A percentile compares a stretch with the other conserved stretches of the same genome.
Conservation (phyloP, 2,888 invertebrate species). For the Notodonta ziczac region DNA sequence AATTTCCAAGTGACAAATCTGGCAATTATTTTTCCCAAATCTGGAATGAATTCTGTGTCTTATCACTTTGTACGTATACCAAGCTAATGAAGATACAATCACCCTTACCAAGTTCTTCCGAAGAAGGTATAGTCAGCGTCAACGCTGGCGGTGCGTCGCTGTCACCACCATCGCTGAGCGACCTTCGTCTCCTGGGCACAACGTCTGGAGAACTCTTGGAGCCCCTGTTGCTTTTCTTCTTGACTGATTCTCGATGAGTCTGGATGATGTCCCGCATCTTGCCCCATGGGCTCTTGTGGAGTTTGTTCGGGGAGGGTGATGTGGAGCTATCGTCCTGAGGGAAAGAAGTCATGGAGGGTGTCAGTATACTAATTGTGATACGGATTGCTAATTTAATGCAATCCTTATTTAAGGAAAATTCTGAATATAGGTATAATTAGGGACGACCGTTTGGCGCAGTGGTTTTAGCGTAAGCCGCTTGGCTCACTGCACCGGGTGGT, state of each 20-base stretch:
- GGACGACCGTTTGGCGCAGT: too few species aligned
- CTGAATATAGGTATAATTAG: too few species aligned
- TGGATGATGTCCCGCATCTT: constrained; percentile 92
- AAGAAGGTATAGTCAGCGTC: constrained; percentile 86
- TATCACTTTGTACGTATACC: too few species aligned
- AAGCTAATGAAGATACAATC: too few species aligned
- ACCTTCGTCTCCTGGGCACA: constrained; percentile 67
- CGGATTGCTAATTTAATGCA: too few species aligned
- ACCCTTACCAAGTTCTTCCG: constrained; percentile 81
- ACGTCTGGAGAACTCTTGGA: constrained; percentile 73
- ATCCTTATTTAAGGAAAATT: too few species aligned
- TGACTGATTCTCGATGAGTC: constrained; percentile 87
- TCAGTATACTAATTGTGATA: too few species aligned
- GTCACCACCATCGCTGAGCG: constrained; percentile 77
- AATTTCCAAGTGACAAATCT: too few species aligned
- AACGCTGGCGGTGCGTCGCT: constrained; percentile 80
- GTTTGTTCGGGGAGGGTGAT: constrained; percentile 79
- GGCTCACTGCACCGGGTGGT: too few species aligned
- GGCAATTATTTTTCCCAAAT: too few species aligned
- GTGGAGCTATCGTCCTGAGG: constrained; percentile 78
- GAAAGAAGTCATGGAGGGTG: background rate
- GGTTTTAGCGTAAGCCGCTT: too few species aligned
- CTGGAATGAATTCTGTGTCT: too few species aligned
- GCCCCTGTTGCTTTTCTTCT: constrained; percentile 81
- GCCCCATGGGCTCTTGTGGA: constrained; percentile 89